These are phyloP conservation scores for Isichthys henryi DNA, from an alignment of 2,113 vertebrate species.

Conservation along the genomic window DNA sequence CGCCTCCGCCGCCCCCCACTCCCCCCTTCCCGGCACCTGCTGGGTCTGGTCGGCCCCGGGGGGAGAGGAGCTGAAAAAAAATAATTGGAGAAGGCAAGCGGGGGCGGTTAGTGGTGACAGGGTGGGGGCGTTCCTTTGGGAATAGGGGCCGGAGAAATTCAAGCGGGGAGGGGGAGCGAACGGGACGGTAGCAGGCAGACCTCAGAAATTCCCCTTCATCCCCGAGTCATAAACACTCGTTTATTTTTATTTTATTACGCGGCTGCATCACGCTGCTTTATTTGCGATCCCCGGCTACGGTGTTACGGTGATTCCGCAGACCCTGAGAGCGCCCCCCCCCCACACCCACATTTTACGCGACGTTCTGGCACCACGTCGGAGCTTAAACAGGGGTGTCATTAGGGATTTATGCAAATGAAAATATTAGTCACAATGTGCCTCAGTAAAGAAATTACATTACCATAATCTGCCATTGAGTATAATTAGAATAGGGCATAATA, in stretches of 20 bases:
- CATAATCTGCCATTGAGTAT: conserved; percentile 59
- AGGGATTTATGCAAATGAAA: conserved; percentile 37
- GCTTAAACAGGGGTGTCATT: conserved; percentile 46
- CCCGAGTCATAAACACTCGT: not conserved
- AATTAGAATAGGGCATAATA: conserved; percentile 50
- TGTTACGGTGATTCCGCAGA: not conserved
- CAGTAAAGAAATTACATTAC: conserved; percentile 50
- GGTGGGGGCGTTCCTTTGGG: conserved; percentile 24
- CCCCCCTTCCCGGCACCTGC: conserved; percentile 29
- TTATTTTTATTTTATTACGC: not conserved
- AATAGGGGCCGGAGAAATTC: not conserved
- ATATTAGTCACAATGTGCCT: conserved; percentile 50
- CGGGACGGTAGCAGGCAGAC: not conserved
- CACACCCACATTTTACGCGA: conserved; percentile 18
- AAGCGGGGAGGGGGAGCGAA: not conserved
- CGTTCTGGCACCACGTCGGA: conserved; percentile 14
- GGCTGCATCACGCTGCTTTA: not conserved
- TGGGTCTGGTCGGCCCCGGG: conserved; percentile 15
- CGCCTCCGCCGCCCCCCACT: conserved; percentile 15
- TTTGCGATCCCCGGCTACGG: not conserved
- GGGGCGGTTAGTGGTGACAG: not conserved
- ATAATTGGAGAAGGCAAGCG: not conserved
- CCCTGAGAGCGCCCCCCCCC: conserved; percentile 13
- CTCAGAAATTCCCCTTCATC: not conserved
- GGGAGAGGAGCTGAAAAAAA: not conserved